Conservation (phyloP, 2,797 vertebrate species). For the Pteronotus mesoamericanus region DNA sequence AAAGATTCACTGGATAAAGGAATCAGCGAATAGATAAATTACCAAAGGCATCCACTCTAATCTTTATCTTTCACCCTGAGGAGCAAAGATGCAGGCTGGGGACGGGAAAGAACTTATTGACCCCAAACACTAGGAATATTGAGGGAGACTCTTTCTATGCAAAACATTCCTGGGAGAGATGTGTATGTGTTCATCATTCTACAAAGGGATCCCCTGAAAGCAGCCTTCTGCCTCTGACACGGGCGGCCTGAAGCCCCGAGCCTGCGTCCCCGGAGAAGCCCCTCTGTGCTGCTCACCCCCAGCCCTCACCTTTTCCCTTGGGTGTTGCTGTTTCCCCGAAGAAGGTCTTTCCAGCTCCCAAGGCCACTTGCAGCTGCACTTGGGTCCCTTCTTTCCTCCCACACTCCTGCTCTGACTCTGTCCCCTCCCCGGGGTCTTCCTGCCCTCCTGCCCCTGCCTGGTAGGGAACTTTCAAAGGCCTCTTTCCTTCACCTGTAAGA, state of each 20-base stretch:
- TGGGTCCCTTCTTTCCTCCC: background rate
- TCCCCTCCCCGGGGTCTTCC: fast-evolving
- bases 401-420: background rate
- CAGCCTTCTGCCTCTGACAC: background rate
- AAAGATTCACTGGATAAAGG: background rate
- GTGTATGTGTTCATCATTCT: background rate
- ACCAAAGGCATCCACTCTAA: background rate
- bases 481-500: background rate
- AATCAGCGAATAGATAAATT: background rate
- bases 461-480: background rate
- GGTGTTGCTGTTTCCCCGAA: background rate
- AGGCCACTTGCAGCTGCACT: no score
- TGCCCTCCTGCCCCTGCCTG: no score
- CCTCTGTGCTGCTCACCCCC: background rate
- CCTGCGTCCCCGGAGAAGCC: fast-evolving
- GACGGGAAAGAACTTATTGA: background rate
- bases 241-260: background rate
- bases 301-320: background rate
- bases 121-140: background rate
- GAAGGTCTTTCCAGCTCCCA: background rate
- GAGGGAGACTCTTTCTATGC: background rate
- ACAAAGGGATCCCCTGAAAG: background rate
- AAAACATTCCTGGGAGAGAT: background rate
- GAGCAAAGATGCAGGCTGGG: background rate
- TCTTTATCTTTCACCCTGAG: background rate